A percentile compares a stretch with the other conserved stretches of the same genome.
Conservation (phyloP, 35 echinoderm and acorn worm genomes). For the Acanthaster planci region DNA sequence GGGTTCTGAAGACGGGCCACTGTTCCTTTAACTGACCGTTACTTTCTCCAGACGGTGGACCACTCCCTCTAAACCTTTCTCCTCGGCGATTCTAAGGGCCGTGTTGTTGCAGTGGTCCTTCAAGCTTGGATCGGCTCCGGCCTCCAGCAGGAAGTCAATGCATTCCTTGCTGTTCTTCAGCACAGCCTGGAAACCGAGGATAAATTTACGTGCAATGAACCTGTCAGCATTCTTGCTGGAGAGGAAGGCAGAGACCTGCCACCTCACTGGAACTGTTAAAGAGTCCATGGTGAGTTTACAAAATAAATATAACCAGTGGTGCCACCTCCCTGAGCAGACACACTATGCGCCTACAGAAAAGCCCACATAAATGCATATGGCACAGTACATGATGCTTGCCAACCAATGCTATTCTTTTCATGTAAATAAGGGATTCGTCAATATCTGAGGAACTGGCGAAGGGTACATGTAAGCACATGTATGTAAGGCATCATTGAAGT, state of each 20-base stretch:
- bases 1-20: too few relatives aligned
- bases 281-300: not conserved
- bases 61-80: not conserved
- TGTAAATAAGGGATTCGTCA: too few relatives aligned
- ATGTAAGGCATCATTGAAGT: too few relatives aligned
- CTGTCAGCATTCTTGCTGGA: not conserved
- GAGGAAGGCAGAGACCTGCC: not conserved
- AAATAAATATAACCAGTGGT: not conserved
- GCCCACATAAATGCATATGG: too few relatives aligned
- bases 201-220: not conserved
- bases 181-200: not conserved
- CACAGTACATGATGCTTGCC: too few relatives aligned
- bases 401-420: too few relatives aligned
- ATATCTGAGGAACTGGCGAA: too few relatives aligned
- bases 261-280: not conserved
- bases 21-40: not conserved
- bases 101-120: not conserved
- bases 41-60: not conserved
- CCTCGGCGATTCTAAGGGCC: not conserved
- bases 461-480: too few relatives aligned
- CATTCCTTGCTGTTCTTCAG: not conserved
- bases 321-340: not conserved
- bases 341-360: too few relatives aligned
- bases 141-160: not conserved
- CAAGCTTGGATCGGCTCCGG: not conserved